Base-by-base conservation (phyloP, 2,797 vertebrate species). In the Tiaroga cobitis region DNA sequence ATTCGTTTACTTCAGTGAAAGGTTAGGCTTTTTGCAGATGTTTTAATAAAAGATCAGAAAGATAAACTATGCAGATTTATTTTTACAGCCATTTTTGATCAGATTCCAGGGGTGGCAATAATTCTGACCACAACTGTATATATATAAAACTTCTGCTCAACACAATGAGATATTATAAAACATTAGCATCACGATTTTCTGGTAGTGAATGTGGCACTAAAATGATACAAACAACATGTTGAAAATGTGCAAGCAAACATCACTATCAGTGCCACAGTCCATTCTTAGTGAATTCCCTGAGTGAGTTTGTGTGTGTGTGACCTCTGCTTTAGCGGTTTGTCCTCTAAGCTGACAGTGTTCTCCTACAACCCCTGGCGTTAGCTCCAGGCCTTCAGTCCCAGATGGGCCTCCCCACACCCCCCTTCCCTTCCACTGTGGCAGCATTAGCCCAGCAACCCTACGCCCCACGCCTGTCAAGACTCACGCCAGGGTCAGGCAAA, bases 401-500 rank as follows among this genome's bases (percentile, higher is more conserved):
- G 91, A 91, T 90, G 89, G 91, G 91, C 90, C 85, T 82, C 91
- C 81, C 34, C 73, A 82, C 82, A 88, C 79, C 90, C 90, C 88
- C 69, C 49, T 67, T 82, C 88, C 69, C 49, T 67, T 82, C 75
- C 86, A 86, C 86, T 89, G 88, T 29, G 81, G 85, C 89, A 85
- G 88, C 84, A 88, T 90, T 90, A 90, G 90, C 90, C 90, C 92
- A 87, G 87, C 86, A 86, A 70, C 86, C 89, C 90, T 80, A 63
- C 76, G 86, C 90, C 90, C 88, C 68, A 90, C 85, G 90, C 82
- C 91, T 93, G 92, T 93, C 93, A 94, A 90, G 93, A 91, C 89
- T 93, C 90, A 88, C 87, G 87, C 73, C 84, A 89, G 90, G 92
- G 91, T 94, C 92, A 94, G 89, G 87, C 90, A 93, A 92, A 92